Evolutionary conservation across 2,113 vertebrate genomes (phyloP).

Genomic region (Etia nguti): DNA sequence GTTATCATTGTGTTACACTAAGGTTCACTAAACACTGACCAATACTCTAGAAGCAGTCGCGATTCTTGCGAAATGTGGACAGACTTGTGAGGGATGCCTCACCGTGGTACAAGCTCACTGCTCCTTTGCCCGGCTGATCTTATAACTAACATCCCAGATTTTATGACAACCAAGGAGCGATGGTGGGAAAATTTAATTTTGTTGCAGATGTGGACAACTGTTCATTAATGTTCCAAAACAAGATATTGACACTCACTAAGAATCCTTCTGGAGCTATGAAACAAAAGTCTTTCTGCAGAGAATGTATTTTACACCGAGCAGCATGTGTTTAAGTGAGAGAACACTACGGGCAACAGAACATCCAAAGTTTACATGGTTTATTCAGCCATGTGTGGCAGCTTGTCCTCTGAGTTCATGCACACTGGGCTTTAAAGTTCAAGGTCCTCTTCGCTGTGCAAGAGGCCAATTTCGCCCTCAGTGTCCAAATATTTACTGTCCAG

Average conservation of each 20-base stretch:
- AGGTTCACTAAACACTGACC: neutral
- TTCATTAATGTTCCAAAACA: neutral
- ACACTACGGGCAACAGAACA: neutral
- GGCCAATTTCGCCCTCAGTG: conserved; percentile 33
- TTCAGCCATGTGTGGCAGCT: neutral
- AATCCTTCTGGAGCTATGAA: neutral
- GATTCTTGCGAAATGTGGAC: neutral
- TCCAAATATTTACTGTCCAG: conserved; percentile 71
- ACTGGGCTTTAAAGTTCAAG: conserved; percentile 37
- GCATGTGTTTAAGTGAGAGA: neutral
- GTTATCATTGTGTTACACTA: neutral
- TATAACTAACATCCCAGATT: neutral
- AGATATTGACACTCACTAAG: neutral
- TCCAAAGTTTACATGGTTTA: conserved; percentile 8
- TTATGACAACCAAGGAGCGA: neutral
- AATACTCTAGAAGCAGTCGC: rapidly evolving
- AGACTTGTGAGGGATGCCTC: neutral
- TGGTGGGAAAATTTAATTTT: neutral
- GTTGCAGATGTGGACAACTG: neutral
- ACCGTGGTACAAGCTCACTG: neutral
- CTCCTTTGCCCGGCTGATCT: neutral
- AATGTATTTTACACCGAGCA: rapidly evolving
- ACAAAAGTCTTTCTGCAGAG: neutral
- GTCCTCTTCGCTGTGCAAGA: conserved; percentile 45
- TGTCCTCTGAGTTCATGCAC: neutral